Evolutionary conservation across 2,888 invertebrate genomes (phyloP).

Genomic region (Pterostichus madidus): DNA sequence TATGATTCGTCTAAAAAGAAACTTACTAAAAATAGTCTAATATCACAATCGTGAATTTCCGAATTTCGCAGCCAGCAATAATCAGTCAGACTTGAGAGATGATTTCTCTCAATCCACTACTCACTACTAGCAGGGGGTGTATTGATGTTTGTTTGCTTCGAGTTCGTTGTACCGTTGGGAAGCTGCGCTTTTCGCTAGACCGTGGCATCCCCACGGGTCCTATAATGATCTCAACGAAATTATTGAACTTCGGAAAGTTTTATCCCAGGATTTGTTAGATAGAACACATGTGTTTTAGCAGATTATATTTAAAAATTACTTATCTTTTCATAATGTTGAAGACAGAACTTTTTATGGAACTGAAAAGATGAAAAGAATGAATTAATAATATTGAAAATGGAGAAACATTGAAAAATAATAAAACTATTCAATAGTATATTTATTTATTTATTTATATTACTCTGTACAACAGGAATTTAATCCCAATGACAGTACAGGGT

Average conservation of each 20-base stretch:
- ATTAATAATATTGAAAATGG: no score
- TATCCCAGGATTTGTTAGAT: neutral
- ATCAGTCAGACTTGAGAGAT: neutral
- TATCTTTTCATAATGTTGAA: neutral
- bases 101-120: neutral
- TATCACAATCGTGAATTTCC: no score
- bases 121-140: neutral
- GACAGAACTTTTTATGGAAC: no score
- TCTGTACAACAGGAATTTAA: no score
- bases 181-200: neutral
- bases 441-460: no score
- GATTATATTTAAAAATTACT: neutral
- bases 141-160: neutral
- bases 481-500: no score
- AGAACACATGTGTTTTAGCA: neutral
- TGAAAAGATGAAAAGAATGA: no score
- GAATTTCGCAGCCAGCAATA: no score
- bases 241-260: conserved; percentile 28
- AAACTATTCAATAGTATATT: no score
- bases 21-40: no score
- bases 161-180: neutral
- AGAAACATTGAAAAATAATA: no score
- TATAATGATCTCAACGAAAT: conserved; percentile 40
- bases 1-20: no score
- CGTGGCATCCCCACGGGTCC: neutral